Conservation (phyloP, 2,888 invertebrate genomes). For the Incurvaria masculella region DNA sequence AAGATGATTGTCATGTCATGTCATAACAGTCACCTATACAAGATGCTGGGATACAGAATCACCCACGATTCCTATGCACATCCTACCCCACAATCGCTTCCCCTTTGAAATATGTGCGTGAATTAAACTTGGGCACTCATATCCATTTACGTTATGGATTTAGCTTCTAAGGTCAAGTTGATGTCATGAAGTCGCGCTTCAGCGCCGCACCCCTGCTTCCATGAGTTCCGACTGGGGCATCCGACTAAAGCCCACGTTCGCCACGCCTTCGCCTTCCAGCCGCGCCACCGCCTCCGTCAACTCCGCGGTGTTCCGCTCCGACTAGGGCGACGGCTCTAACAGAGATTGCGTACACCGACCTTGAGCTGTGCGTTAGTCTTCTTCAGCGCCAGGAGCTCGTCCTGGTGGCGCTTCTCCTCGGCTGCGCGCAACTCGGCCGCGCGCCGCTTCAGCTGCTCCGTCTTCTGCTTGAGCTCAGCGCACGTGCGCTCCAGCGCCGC, state of each 20-base stretch:
- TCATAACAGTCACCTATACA: too few relatives aligned
- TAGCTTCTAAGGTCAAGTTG: too few relatives aligned
- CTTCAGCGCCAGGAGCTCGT: conserved; percentile 89
- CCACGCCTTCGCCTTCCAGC: conserved; percentile 65
- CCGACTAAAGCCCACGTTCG: too few relatives aligned
- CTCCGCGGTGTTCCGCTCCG: conserved; percentile 86
- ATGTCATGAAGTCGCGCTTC: conserved; percentile 61
- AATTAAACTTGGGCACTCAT: too few relatives aligned
- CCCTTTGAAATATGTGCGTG: too few relatives aligned
- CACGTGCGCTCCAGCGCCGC: conserved; percentile 61
- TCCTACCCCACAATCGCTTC: too few relatives aligned
- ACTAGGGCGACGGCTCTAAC: conserved; percentile 32
- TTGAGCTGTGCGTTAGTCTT: conserved; percentile 93
- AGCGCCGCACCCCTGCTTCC: conserved; percentile 51
- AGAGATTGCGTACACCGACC: conserved; percentile 55
- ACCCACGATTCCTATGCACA: too few relatives aligned
- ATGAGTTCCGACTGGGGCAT: neutral
- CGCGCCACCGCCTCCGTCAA: conserved; percentile 71
- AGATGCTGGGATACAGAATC: too few relatives aligned
- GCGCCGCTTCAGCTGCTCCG: conserved; percentile 79
- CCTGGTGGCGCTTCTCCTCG: conserved; percentile 89
- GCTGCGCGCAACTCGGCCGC: conserved; percentile 80
- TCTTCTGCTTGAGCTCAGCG: conserved; percentile 55
- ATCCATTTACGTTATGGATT: too few relatives aligned
- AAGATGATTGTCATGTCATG: too few relatives aligned